Evolutionary conservation across 1,140 invertebrate species (phyloP).

Genomic region (Orchestia grillus): DNA sequence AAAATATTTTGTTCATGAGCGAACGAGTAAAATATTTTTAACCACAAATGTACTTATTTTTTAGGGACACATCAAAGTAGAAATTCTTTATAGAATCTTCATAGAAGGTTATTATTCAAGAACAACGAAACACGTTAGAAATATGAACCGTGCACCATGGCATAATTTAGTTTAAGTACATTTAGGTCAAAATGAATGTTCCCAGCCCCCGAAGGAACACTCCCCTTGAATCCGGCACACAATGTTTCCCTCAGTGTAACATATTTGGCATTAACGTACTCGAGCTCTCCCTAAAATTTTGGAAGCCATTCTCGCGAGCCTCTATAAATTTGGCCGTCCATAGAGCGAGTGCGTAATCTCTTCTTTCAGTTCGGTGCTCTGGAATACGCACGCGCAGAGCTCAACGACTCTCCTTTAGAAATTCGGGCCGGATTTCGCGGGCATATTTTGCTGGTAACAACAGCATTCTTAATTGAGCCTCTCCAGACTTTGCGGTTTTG

Average conservation of each 20-base stretch:
- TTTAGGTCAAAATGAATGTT: no score
- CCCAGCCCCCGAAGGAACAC: no score
- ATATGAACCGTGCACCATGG: no score
- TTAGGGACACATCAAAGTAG: no score
- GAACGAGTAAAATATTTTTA: no score
- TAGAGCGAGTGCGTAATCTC: neutral
- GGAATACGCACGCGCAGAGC: neutral
- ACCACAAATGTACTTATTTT: no score
- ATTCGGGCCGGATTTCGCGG: neutral
- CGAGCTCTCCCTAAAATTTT: neutral
- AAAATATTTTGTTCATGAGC: no score
- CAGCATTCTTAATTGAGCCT: neutral
- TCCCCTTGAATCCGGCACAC: neutral
- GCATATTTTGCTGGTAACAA: neutral
- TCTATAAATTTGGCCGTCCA: neutral
- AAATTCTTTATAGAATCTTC: no score
- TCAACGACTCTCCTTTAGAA: slow-evolving; percentile 7
- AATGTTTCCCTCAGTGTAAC: neutral
- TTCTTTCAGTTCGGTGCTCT: neutral
- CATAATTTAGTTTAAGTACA: no score
- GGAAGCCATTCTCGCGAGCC: neutral
- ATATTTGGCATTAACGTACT: neutral
- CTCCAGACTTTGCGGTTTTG: neutral
- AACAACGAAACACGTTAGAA: no score
- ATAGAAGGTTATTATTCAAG: no score